Evolutionary conservation across 35 echinoderm and acorn worm species (phyloP).

Genomic region (Apostichopus parvimensis): DNA sequence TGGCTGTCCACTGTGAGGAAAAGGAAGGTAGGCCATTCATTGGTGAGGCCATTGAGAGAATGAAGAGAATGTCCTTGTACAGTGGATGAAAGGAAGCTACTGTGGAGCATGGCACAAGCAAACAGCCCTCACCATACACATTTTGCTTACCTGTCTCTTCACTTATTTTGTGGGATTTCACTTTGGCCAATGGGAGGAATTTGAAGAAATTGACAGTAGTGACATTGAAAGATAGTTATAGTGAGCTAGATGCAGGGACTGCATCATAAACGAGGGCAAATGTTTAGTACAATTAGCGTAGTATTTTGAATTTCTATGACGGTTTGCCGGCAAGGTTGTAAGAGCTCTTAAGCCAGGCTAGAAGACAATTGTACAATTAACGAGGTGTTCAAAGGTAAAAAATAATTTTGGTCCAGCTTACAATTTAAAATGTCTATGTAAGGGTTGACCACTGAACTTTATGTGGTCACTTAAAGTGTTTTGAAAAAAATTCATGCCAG

Average conservation of each 20-base stretch:
- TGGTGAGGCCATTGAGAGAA: background rate
- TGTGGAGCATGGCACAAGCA: background rate
- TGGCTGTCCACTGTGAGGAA: constrained; percentile 13
- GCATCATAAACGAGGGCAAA: too few species aligned
- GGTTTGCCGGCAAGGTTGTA: too few species aligned
- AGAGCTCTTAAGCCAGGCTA: too few species aligned
- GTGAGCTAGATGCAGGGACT: background rate
- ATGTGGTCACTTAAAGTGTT: too few species aligned
- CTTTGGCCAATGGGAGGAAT: background rate
- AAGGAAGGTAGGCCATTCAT: background rate
- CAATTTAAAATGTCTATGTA: too few species aligned
- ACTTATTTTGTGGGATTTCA: constrained; percentile 8
- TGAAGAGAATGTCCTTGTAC: background rate
- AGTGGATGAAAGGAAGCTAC: constrained; percentile 15
- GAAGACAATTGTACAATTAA: too few species aligned
- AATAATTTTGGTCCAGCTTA: too few species aligned
- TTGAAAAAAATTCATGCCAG: too few species aligned
- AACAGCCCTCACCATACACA: background rate
- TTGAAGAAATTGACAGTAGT: background rate
- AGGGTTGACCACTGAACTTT: too few species aligned
- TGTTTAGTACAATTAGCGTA: too few species aligned
- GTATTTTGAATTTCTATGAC: too few species aligned
- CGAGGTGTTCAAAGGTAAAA: too few species aligned
- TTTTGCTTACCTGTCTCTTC: background rate
- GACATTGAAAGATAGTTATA: background rate